Conservation (phyloP, 2,797 vertebrate species). For the Tangara arthus region DNA sequence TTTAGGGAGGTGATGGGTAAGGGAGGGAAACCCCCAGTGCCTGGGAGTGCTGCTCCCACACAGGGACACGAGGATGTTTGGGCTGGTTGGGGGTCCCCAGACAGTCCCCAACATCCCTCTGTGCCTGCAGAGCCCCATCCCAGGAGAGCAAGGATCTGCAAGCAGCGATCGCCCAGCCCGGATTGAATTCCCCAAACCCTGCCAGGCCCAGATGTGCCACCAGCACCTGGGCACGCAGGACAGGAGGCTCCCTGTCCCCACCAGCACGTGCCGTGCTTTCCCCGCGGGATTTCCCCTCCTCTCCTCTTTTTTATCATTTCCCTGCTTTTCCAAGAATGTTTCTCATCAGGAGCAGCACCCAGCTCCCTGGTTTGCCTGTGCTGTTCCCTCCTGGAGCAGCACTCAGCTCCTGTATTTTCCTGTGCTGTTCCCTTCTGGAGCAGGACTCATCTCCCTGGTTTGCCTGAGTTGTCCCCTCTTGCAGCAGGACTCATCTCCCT, state of each 20-base stretch:
- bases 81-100: not conserved
- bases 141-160: not conserved
- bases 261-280: fast-evolving
- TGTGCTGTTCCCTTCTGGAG: not conserved
- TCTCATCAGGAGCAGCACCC: not conserved
- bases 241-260: not conserved
- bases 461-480: not conserved
- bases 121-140: not conserved
- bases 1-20: fast-evolving
- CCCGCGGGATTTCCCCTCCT: fast-evolving
- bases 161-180: fast-evolving
- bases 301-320: not conserved
- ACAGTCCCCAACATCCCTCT: not conserved
- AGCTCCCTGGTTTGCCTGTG: not conserved
- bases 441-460: too few species aligned
- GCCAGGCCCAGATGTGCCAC: not conserved
- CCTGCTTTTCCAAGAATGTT: slow-evolving; percentile 22
- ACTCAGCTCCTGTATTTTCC: not conserved
- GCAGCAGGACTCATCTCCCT: not conserved
- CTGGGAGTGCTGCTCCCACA: not conserved
- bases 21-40: not conserved
- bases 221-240: fast-evolving
- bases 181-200: fast-evolving
- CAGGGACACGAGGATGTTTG: not conserved
- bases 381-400: not conserved